These are phyloP conservation scores for Amphiura filiformis DNA, from an alignment of 35 echinoderm and acorn worm genomes.

Conservation along the genomic window DNA sequence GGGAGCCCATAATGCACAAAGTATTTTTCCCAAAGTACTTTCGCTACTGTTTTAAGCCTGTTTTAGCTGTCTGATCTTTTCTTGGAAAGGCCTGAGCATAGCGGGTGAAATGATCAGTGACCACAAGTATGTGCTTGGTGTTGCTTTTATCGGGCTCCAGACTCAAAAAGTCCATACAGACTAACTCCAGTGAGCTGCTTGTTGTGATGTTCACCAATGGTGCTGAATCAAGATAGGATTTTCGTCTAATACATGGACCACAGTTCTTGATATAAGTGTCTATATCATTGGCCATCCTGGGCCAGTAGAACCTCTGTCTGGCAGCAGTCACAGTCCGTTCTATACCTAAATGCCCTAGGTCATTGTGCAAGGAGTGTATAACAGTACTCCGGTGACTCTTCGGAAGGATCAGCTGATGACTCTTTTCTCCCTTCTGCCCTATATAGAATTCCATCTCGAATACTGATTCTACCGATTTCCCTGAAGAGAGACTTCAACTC, in stretches of 20 bases:
- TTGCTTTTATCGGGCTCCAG: conserved; percentile 19
- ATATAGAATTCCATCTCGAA: neutral
- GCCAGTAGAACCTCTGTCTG: conserved; percentile 22
- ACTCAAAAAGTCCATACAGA: conserved; percentile 49
- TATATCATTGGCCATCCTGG: conserved; percentile 32
- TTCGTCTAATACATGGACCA: conserved; percentile 23
- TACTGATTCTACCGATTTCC: no score
- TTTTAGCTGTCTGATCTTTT: conserved; percentile 45
- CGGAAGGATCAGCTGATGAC: neutral
- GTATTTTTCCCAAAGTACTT: conserved; percentile 7
- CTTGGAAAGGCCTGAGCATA: conserved; percentile 40
- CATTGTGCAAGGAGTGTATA: neutral
- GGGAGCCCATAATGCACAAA: conserved; percentile 59
- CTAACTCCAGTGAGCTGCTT: conserved; percentile 16
- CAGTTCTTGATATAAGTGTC: neutral
- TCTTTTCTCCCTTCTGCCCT: neutral
- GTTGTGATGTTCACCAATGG: conserved; percentile 47
- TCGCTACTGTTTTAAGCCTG: conserved; percentile 35
- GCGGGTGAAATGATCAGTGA: conserved; percentile 56
- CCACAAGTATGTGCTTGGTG: conserved; percentile 22
- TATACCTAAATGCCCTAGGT: neutral
- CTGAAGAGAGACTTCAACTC: no score
- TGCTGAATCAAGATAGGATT: neutral
- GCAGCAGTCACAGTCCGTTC: neutral
- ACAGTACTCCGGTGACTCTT: neutral